Percentiles rank a stretch among this genome's conserved stretches.
phyloP scores from a whole-genome alignment of 2,888 invertebrate species.

The Aelia acuminata region DNA sequence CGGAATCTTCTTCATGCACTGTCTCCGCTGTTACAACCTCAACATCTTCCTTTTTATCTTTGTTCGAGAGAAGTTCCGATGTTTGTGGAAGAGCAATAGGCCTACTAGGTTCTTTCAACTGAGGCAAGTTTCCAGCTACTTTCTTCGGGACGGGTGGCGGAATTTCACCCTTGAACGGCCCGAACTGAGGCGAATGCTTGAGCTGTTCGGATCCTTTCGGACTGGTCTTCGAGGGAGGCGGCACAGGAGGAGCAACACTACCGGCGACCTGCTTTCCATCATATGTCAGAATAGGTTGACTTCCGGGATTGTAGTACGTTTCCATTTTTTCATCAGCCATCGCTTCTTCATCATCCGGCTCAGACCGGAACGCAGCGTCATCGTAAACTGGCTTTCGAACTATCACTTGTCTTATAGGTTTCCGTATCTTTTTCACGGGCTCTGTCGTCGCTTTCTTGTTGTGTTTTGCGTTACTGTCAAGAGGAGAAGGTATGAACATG shows the following conservation, averaged over 20 bases:
- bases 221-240: slow-evolving; percentile 55
- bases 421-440: slow-evolving; percentile 64
- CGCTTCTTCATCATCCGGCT: slow-evolving; percentile 73
- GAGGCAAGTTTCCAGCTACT: slow-evolving; percentile 68
- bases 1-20: slow-evolving; percentile 66
- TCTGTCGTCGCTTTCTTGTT: slow-evolving; percentile 66
- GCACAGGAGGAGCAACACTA: slow-evolving; percentile 69
- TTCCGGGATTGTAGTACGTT: slow-evolving; percentile 78
- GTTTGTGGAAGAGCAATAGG: slow-evolving; percentile 58
- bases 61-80: slow-evolving; percentile 60
- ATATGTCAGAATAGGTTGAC: slow-evolving; percentile 77
- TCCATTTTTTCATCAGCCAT: slow-evolving; percentile 82
- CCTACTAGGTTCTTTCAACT: slow-evolving; percentile 63
- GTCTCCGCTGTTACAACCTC: slow-evolving; percentile 66
- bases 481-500: slow-evolving; percentile 85
- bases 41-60: slow-evolving; percentile 67
- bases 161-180: slow-evolving; percentile 81
- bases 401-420: slow-evolving; percentile 64
- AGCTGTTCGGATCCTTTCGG: slow-evolving; percentile 69
- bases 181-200: slow-evolving; percentile 79
- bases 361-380: slow-evolving; percentile 63
- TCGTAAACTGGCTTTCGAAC: slow-evolving; percentile 64
- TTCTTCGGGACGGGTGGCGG: slow-evolving; percentile 75
- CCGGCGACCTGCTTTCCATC: slow-evolving; percentile 84
- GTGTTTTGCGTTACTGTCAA: slow-evolving; percentile 73